Evolutionary conservation across 1,140 invertebrate species (phyloP).

Genomic region (Diachasmimorpha longicaudata): DNA sequence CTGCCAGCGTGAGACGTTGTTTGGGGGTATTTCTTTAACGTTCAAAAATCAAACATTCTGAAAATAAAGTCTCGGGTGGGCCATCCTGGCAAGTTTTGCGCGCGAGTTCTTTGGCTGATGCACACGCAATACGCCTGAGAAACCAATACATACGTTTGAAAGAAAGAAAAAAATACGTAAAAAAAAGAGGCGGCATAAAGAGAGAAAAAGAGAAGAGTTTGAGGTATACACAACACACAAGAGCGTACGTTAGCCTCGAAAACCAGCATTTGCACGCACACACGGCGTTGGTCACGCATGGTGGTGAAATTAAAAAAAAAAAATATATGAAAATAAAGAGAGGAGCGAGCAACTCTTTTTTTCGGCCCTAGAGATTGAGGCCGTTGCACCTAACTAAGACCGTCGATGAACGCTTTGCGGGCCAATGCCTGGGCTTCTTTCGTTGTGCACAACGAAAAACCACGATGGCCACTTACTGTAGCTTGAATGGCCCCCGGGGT

Average conservation of each 20-base stretch:
- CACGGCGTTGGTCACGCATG: constrained; percentile 24
- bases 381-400: constrained; percentile 35
- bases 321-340: neutral
- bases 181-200: neutral
- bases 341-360: neutral
- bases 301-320: constrained; percentile 29
- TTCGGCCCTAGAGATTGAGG: constrained; percentile 36
- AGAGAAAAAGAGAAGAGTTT: neutral
- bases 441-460: constrained; percentile 5
- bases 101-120: neutral
- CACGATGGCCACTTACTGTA: constrained; percentile 19
- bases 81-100: constrained; percentile 33
- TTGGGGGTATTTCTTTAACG: constrained; percentile 26
- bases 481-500: constrained; percentile 10
- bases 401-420: constrained; percentile 26
- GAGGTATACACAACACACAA: constrained; percentile 20
- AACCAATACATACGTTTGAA: neutral
- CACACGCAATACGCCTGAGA: constrained; percentile 6
- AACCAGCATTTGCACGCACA: constrained; percentile 12
- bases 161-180: neutral
- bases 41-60: constrained; percentile 61
- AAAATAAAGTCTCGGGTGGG: constrained; percentile 49
- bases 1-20: neutral
- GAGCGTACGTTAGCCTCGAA: constrained; percentile 25
- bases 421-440: constrained; percentile 10